Percentiles rank a stretch among this genome's conserved stretches.
Evolutionary conservation across 2,888 invertebrate genomes (phyloP).

Genomic region (Mechanitis mazaeus): DNA sequence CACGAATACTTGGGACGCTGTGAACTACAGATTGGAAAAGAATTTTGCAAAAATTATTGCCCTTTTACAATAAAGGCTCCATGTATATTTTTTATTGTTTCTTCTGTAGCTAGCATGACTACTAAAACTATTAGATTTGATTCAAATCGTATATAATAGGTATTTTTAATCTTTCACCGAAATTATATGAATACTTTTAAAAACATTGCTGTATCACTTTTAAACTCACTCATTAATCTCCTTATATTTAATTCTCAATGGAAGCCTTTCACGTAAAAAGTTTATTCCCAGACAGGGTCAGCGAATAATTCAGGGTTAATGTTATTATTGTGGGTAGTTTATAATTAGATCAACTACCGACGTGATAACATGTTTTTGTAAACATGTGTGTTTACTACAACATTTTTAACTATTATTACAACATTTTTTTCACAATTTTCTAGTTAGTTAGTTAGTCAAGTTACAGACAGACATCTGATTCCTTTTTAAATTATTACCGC

Average conservation of each 20-base stretch:
- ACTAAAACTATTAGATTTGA: too few species aligned
- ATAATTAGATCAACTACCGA: neutral
- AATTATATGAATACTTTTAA: too few species aligned
- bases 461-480: too few species aligned
- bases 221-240: neutral
- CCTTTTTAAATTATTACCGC: too few species aligned
- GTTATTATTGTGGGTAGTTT: neutral
- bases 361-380: neutral
- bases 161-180: too few species aligned
- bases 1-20: neutral
- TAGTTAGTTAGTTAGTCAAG: too few species aligned
- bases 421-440: too few species aligned
- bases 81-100: too few species aligned
- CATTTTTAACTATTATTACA: too few species aligned
- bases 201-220: neutral
- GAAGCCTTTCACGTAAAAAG: constrained; percentile 1
- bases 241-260: neutral
- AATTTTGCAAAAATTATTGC: neutral
- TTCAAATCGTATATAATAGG: too few species aligned
- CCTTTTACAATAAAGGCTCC: too few species aligned
- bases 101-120: too few species aligned
- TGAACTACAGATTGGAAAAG: neutral
- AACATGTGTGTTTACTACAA: neutral
- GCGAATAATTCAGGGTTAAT: neutral
- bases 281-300: neutral